phyloP scores from a whole-genome alignment of 64 coral and sea anemone genomes.

The Porites lutea region DNA sequence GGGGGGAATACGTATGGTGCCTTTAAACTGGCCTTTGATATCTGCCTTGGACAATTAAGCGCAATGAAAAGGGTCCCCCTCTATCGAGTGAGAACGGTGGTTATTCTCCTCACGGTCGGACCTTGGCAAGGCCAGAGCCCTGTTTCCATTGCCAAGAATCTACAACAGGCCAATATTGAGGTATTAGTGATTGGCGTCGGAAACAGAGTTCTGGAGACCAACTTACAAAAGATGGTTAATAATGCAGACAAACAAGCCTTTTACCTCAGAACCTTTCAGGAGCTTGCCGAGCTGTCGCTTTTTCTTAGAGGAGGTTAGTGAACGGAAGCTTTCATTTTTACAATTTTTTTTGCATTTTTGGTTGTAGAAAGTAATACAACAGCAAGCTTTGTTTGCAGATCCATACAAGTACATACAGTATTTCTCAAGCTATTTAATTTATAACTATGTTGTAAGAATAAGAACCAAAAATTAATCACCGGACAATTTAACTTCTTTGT shows the following conservation, averaged over 20 bases:
- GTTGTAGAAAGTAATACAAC: no score
- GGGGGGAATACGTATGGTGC: constrained; percentile 78
- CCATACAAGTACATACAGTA: no score
- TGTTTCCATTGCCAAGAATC: constrained; percentile 5
- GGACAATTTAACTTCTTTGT: no score
- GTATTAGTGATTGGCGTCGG: constrained; percentile 76
- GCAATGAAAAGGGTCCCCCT: background rate
- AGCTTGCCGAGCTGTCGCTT: constrained; percentile 71
- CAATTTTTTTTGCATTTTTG: no score
- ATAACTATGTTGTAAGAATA: no score
- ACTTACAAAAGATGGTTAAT: constrained; percentile 23
- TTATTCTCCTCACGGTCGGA: constrained; percentile 76
- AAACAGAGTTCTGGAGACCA: background rate
- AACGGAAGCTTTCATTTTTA: no score
- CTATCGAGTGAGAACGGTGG: constrained; percentile 39
- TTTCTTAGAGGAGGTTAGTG: constrained; percentile 80
- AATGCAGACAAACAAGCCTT: constrained; percentile 48
- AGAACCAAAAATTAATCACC: no score
- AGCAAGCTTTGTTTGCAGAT: no score
- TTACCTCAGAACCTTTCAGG: constrained; percentile 54
- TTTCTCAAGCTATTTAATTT: no score
- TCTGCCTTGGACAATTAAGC: constrained; percentile 45
- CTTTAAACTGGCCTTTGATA: constrained; percentile 33
- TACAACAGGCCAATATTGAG: constrained; percentile 26
- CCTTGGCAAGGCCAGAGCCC: constrained; percentile 40